Percentiles rank a stretch among this genome's conserved stretches.
These are phyloP conservation scores for Parascotia fuliginaria DNA, from an alignment of 2,888 invertebrate genomes.

Conservation along the genomic window DNA sequence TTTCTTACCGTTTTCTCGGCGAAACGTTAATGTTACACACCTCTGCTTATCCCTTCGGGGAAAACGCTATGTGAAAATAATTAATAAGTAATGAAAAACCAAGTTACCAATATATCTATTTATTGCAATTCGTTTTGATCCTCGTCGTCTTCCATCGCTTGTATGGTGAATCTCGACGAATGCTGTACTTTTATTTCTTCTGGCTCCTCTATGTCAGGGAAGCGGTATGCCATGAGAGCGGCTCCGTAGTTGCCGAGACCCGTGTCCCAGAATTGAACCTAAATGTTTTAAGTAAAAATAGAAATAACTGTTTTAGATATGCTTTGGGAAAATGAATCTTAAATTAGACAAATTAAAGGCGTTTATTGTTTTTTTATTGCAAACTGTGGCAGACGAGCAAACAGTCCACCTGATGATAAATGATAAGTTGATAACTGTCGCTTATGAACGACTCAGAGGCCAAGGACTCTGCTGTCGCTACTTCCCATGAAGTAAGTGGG, in stretches of 20 bases:
- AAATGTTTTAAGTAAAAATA: neutral
- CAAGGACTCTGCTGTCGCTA: too few species aligned
- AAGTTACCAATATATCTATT: neutral
- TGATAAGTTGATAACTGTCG: too few species aligned
- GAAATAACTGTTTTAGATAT: neutral
- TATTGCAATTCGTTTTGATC: conserved; percentile 28
- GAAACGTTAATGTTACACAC: too few species aligned
- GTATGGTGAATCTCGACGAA: conserved; percentile 72
- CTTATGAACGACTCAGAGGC: too few species aligned
- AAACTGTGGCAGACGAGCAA: too few species aligned
- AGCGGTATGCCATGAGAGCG: conserved; percentile 73
- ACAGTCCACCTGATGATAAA: too few species aligned
- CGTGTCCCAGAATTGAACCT: conserved; percentile 75
- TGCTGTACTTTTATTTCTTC: conserved; percentile 53
- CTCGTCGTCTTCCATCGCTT: conserved; percentile 41
- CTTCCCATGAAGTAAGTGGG: too few species aligned
- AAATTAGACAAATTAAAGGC: too few species aligned
- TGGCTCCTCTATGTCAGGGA: conserved; percentile 67
- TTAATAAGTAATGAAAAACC: neutral
- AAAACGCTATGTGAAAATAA: too few species aligned
- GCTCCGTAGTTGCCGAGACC: conserved; percentile 78
- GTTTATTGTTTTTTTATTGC: too few species aligned
- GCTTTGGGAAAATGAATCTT: neutral
- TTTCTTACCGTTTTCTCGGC: too few species aligned
- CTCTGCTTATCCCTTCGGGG: too few species aligned